A percentile compares a stretch with the other conserved stretches of the same genome.
These are phyloP conservation scores for Lophius piscatorius DNA, from an alignment of 2,113 vertebrate genomes.

Conservation along the genomic window DNA sequence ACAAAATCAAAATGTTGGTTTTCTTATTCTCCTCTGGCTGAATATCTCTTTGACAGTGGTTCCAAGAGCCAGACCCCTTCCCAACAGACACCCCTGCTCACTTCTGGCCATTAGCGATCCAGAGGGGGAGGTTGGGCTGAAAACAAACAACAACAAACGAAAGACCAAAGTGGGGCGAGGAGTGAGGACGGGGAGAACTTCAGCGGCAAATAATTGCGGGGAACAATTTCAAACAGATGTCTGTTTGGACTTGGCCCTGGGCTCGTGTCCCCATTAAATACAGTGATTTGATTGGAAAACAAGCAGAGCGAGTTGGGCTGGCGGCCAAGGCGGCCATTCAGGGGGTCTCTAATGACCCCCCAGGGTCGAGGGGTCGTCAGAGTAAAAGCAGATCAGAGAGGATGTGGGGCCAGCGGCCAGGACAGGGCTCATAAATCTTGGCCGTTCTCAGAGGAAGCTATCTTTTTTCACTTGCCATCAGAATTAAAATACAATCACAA, in stretches of 20 bases:
- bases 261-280: constrained; percentile 76
- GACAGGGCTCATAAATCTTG: constrained; percentile 78
- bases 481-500: constrained; percentile 80
- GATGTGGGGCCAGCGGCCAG: constrained; percentile 70
- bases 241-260: constrained; percentile 71
- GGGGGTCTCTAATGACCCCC: constrained; percentile 76
- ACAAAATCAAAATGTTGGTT: constrained; percentile 49
- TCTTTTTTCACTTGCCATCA: constrained; percentile 72
- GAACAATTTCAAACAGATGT: constrained; percentile 77
- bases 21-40: constrained; percentile 43
- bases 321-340: constrained; percentile 71
- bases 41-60: constrained; percentile 39
- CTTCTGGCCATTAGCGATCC: constrained; percentile 58
- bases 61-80: constrained; percentile 48
- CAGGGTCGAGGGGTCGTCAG: constrained; percentile 71
- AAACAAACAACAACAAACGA: constrained; percentile 75
- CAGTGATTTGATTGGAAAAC: constrained; percentile 79
- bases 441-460: constrained; percentile 74
- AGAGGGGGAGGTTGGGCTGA: constrained; percentile 47
- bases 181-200: constrained; percentile 37
- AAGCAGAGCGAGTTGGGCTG: constrained; percentile 70
- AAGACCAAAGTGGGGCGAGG: constrained; percentile 57
- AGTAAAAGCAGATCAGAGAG: constrained; percentile 83
- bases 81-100: constrained; percentile 17
- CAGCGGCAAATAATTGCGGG: constrained; percentile 72